These are phyloP conservation scores for Cyprinodon variegatus DNA, from an alignment of 2,113 vertebrate genomes.

Conservation along the genomic window DNA sequence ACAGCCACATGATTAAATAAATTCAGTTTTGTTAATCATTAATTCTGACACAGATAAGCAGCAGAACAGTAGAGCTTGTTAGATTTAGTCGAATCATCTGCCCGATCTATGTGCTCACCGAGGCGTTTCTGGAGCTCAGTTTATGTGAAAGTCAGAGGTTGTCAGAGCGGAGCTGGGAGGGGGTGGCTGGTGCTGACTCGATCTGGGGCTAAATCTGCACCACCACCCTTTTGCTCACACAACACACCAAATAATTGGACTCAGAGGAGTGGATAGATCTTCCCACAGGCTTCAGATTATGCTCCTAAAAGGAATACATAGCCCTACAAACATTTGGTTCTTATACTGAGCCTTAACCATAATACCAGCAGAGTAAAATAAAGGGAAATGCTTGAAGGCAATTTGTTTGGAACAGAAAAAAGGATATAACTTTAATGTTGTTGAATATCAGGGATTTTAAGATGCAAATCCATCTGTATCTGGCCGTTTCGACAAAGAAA, in stretches of 20 bases:
- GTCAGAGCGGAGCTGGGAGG: conserved; percentile 23
- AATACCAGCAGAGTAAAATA: not conserved
- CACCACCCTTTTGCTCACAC: conserved; percentile 49
- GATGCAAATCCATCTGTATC: not conserved
- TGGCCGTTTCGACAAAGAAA: conserved; percentile 2
- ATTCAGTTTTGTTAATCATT: conserved; percentile 30
- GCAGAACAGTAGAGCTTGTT: conserved; percentile 21
- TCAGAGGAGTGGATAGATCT: conserved; percentile 56
- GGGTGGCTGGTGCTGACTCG: conserved; percentile 27
- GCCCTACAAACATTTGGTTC: conserved; percentile 17
- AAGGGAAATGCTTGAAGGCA: not conserved
- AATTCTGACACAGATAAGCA: conserved; percentile 34
- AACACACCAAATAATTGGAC: conserved; percentile 66
- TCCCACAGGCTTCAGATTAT: conserved; percentile 48
- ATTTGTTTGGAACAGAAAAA: not conserved
- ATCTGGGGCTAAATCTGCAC: conserved; percentile 41
- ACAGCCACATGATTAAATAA: conserved; percentile 6
- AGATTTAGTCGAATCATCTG: conserved; percentile 28
- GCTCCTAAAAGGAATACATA: conserved; percentile 57
- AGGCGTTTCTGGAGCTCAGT: conserved; percentile 8
- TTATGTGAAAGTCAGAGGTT: conserved; percentile 23
- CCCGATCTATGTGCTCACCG: not conserved
- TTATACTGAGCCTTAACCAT: conserved; percentile 15
- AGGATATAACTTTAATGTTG: not conserved
- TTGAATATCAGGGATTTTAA: conserved; percentile 1